Evolutionary conservation across 1,140 invertebrate genomes (phyloP).

Genomic region (Diachasmimorpha longicaudata): DNA sequence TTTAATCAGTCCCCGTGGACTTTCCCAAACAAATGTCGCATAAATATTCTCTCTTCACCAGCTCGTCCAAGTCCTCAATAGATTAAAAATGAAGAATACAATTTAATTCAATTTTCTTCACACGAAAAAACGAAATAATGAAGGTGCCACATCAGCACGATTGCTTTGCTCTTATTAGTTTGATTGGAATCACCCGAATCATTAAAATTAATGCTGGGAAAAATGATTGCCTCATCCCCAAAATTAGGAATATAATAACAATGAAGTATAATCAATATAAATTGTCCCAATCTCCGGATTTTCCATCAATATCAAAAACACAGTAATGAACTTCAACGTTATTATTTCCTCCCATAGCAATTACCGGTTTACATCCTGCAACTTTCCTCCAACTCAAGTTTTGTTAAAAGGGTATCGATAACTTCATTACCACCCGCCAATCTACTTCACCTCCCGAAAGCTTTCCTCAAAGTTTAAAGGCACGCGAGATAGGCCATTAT

Average conservation of each 20-base stretch:
- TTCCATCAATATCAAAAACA: background rate
- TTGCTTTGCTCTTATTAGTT: too few species aligned
- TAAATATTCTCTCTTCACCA: too few species aligned
- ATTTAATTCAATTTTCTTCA: too few species aligned
- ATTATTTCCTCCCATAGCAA: background rate
- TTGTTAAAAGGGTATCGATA: slow-evolving; percentile 13
- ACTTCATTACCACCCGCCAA: slow-evolving; percentile 20
- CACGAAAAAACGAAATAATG: too few species aligned
- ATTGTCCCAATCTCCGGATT: background rate
- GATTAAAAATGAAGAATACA: too few species aligned
- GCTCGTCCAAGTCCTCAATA: too few species aligned
- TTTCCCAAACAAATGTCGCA: too few species aligned
- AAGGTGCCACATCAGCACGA: too few species aligned
- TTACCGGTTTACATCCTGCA: background rate
- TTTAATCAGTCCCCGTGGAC: too few species aligned
- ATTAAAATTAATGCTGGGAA: background rate
- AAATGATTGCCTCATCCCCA: background rate
- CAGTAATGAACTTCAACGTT: background rate
- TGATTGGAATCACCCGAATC: too few species aligned
- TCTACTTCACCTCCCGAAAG: slow-evolving; percentile 1
- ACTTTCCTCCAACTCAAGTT: background rate
- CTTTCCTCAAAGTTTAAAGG: slow-evolving; percentile 8
- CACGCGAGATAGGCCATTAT: slow-evolving; percentile 8
- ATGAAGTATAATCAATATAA: too few species aligned
- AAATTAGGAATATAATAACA: too few species aligned